Evolutionary conservation across 1,140 invertebrate species (phyloP).

Genomic region (Zaprionus camerounensis): DNA sequence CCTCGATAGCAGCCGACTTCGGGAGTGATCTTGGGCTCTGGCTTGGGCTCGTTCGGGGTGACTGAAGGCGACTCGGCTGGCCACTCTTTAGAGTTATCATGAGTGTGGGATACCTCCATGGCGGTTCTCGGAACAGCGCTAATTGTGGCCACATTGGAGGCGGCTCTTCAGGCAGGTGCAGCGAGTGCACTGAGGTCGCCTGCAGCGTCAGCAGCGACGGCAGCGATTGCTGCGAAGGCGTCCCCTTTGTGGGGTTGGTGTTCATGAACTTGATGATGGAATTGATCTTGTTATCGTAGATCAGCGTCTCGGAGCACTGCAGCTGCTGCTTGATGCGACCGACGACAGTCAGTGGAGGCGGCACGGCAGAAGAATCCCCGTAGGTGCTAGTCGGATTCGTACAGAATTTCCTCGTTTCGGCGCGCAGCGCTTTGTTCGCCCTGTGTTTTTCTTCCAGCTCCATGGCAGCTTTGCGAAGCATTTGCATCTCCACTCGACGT

Average conservation of each 20-base stretch:
- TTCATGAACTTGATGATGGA: conserved; percentile 24
- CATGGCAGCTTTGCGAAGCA: conserved; percentile 30
- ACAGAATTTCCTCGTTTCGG: not conserved
- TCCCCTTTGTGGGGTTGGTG: not conserved
- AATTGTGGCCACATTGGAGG: not conserved
- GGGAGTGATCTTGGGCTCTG: not conserved
- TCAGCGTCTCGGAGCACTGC: conserved; percentile 44
- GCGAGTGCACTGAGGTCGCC: not conserved
- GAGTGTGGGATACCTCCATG: not conserved
- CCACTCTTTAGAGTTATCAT: too few species aligned
- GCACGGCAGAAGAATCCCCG: not conserved
- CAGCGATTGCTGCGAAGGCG: not conserved
- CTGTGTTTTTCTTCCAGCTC: conserved; percentile 24
- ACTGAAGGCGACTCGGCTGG: not conserved
- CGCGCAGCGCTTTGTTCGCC: not conserved
- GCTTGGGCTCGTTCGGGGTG: not conserved
- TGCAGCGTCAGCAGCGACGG: not conserved
- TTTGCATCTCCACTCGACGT: conserved; percentile 53
- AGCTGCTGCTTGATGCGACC: conserved; percentile 47
- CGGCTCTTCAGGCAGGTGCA: not conserved
- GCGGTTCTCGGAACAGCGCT: not conserved
- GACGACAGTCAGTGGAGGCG: conserved; percentile 8
- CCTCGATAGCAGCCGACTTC: not conserved
- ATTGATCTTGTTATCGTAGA: conserved; percentile 54
- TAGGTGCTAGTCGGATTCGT: not conserved